Conservation (phyloP, 2,797 vertebrate species). For the Poecilia gillii region DNA sequence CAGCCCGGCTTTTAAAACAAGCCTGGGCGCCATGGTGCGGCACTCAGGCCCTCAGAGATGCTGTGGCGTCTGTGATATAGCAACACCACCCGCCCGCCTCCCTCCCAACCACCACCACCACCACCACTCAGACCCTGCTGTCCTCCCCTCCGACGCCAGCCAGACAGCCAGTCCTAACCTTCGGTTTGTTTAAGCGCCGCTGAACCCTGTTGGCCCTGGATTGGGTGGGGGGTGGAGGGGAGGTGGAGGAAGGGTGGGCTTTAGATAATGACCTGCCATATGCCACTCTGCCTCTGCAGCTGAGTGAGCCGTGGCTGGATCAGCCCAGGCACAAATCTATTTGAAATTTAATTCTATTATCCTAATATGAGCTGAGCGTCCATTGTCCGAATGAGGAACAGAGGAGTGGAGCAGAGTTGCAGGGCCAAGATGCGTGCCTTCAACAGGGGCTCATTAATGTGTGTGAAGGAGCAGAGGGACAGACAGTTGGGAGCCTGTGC, state of each 20-base stretch:
- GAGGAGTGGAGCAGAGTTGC: slow-evolving; percentile 61
- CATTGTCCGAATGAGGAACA: slow-evolving; percentile 78
- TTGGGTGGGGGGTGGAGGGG: slow-evolving; percentile 52
- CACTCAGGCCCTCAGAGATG: slow-evolving; percentile 68
- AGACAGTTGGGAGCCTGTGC: slow-evolving; percentile 63
- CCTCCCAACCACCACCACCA: not conserved
- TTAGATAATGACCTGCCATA: slow-evolving; percentile 75
- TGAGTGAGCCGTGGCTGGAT: slow-evolving; percentile 63
- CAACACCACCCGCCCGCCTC: slow-evolving; percentile 11
- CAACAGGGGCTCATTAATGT: slow-evolving; percentile 63
- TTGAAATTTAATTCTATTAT: slow-evolving; percentile 83
- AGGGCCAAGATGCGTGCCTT: slow-evolving; percentile 59
- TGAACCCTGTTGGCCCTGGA: slow-evolving; percentile 76
- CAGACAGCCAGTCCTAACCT: slow-evolving; percentile 74
- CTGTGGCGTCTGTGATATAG: slow-evolving; percentile 63
- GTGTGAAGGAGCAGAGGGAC: slow-evolving; percentile 43
- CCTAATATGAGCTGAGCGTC: slow-evolving; percentile 71
- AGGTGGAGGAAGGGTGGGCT: slow-evolving; percentile 48
- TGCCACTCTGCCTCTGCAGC: slow-evolving; percentile 77
- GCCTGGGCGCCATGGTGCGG: slow-evolving; percentile 62
- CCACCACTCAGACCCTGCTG: slow-evolving; percentile 50
- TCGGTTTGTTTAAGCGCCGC: slow-evolving; percentile 81
- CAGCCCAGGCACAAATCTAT: slow-evolving; percentile 68
- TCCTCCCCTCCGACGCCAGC: slow-evolving; percentile 68
- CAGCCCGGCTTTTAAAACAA: slow-evolving; percentile 69